These are phyloP conservation scores for Hafferia zeledoni DNA, from an alignment of 2,797 vertebrate genomes.

Conservation along the genomic window DNA sequence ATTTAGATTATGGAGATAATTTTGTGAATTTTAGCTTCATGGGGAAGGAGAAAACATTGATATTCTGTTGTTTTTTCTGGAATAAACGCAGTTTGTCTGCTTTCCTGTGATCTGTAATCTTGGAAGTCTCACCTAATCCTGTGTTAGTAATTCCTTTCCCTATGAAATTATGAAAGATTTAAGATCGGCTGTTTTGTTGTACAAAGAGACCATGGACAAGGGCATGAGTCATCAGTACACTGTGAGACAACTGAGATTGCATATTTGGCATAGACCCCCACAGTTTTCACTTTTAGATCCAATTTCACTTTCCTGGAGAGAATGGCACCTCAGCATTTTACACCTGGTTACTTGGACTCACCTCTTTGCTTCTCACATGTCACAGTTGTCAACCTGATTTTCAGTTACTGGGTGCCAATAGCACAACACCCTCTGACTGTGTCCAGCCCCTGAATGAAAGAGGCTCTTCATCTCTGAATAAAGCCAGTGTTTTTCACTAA, in stretches of 20 bases:
- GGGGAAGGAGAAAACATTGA: background rate
- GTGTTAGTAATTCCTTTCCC: background rate
- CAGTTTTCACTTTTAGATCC: background rate
- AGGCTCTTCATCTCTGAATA: background rate
- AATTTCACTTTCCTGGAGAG: background rate
- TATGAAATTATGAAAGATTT: background rate
- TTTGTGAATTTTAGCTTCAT: background rate
- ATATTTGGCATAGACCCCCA: background rate
- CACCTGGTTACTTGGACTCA: background rate
- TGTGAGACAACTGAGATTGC: background rate
- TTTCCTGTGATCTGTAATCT: background rate
- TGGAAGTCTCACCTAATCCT: background rate
- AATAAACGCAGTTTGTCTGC: background rate
- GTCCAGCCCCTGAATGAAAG: background rate
- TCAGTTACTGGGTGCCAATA: accelerated
- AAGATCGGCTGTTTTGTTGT: background rate
- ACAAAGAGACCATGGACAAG: background rate
- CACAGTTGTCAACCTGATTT: background rate
- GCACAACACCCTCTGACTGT: background rate
- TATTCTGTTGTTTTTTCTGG: background rate
- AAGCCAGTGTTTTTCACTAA: accelerated
- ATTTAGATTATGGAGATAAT: background rate
- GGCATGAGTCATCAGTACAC: background rate
- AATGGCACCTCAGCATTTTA: background rate
- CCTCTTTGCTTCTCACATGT: background rate